Conservation (phyloP, 2,888 invertebrate genomes). For the Lasioglossum villosulum region DNA sequence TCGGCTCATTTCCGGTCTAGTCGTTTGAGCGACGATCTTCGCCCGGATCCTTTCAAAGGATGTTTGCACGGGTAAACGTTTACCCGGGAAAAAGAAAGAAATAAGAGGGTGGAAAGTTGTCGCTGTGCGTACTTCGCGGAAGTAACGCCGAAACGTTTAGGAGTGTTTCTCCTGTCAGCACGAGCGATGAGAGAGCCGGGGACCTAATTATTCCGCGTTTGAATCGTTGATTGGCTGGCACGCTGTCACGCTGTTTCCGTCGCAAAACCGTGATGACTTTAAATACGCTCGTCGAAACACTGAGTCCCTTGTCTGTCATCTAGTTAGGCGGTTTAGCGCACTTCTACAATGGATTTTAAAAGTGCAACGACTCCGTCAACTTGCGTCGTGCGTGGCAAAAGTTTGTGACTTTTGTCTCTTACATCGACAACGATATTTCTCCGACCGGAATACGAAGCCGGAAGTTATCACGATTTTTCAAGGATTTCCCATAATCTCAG, state of each 20-base stretch:
- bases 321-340: background rate
- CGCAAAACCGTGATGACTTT: background rate
- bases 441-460: too few species aligned
- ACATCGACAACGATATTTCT: too few species aligned
- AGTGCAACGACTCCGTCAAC: background rate
- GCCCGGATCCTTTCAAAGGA: background rate
- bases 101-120: background rate
- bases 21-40: conserved; percentile 8
- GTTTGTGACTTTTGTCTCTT: too few species aligned
- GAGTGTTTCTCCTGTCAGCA: conserved; percentile 1
- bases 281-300: background rate
- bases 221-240: background rate
- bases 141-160: conserved; percentile 2
- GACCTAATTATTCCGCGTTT: conserved; percentile 18
- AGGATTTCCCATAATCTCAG: too few species aligned
- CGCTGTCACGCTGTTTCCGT: background rate
- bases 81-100: background rate
- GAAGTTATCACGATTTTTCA: too few species aligned
- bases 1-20: conserved; percentile 25
- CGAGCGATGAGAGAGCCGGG: background rate
- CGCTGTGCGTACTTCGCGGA: background rate
- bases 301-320: background rate
- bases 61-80: conserved; percentile 28
- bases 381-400: background rate
- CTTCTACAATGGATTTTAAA: background rate